These are phyloP conservation scores for Ciconia nigra DNA, from an alignment of 2,797 vertebrate genomes.

Conservation along the genomic window DNA sequence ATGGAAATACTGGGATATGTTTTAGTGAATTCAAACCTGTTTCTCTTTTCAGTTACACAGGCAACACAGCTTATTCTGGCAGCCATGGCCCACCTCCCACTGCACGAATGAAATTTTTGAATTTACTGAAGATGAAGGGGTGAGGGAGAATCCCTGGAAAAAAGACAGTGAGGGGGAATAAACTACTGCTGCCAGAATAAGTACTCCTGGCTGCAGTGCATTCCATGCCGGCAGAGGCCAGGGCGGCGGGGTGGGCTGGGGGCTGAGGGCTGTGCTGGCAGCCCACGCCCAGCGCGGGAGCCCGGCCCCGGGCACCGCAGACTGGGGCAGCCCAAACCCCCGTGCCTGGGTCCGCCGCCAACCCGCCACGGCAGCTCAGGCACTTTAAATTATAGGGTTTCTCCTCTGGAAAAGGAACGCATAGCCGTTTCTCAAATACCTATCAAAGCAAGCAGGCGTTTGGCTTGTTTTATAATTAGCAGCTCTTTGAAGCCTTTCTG, in stretches of 20 bases:
- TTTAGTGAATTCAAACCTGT: not conserved
- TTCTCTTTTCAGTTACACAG: not conserved
- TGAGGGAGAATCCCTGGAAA: not conserved
- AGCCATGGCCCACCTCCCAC: not conserved
- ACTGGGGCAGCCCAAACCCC: not conserved
- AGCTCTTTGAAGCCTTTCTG: not conserved
- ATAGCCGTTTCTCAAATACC: not conserved
- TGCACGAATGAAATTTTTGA: not conserved
- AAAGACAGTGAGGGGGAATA: not conserved
- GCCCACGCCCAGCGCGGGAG: accelerated
- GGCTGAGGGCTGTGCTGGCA: not conserved
- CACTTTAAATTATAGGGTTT: not conserved
- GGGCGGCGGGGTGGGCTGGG: not conserved
- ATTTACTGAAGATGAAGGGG: not conserved
- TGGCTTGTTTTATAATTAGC: not conserved
- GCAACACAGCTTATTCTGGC: not conserved
- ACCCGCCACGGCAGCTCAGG: not conserved
- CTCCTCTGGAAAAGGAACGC: not conserved
- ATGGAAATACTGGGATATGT: not conserved
- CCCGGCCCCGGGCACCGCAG: accelerated
- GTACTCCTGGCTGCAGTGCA: not conserved
- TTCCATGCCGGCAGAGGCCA: not conserved
- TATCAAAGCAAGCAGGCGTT: not conserved
- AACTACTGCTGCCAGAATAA: not conserved
- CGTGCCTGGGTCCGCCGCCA: not conserved